Conservation (phyloP, 2,797 vertebrate species). For the Leuciscus waleckii region DNA sequence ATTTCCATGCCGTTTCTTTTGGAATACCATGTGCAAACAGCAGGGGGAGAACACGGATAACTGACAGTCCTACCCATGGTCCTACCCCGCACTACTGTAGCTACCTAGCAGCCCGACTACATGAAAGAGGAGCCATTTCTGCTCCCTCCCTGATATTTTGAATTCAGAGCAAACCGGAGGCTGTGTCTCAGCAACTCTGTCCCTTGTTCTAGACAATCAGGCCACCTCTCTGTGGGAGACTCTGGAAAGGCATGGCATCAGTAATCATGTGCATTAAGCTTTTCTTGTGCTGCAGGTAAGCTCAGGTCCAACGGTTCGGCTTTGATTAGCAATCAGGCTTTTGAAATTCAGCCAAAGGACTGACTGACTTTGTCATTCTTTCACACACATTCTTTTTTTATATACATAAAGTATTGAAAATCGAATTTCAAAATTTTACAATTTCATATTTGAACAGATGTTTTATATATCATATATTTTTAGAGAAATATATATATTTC, state of each 20-base stretch:
- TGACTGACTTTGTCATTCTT: neutral
- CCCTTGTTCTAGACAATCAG: constrained; percentile 61
- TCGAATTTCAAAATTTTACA: neutral
- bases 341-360: constrained; percentile 41
- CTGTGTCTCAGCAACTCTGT: constrained; percentile 49
- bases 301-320: constrained; percentile 55
- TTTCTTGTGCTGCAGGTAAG: constrained; percentile 60
- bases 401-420: neutral
- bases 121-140: constrained; percentile 54
- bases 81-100: neutral
- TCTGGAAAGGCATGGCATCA: constrained; percentile 51
- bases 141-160: constrained; percentile 44
- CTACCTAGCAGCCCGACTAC: constrained; percentile 7
- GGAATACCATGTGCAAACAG: constrained; percentile 37
- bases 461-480: neutral
- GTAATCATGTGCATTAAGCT: constrained; percentile 66
- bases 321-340: constrained; percentile 66
- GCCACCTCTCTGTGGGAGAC: constrained; percentile 55
- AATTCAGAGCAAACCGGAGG: constrained; percentile 50
- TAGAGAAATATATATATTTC: neutral
- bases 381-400: neutral
- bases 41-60: constrained; percentile 60
- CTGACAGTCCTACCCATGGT: neutral
- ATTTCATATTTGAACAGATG: neutral
- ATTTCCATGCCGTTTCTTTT: neutral